Base-by-base conservation (phyloP, 2,113 vertebrate species). In the Ctenomys sociabilis region DNA sequence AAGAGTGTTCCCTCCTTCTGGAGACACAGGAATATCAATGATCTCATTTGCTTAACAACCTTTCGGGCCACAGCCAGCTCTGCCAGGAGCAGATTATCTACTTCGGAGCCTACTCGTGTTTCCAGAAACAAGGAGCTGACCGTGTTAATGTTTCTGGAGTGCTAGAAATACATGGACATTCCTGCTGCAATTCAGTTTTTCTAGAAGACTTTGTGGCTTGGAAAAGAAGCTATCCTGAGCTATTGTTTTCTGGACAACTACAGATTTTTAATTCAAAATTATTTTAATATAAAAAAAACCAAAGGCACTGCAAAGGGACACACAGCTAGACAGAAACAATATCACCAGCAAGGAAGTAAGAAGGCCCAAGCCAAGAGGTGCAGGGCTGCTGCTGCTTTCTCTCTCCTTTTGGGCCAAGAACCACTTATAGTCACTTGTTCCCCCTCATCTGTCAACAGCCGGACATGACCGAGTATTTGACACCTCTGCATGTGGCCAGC, bases 121-220 rank as follows among this genome's bases (percentile, higher is more conserved):
- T 96, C 86, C 89, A 85, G 45, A 86, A 91, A 90, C 63, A 91
- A 70, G 32, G 26, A 66, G 40, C 73, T 70, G 88, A 64, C 4
- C 45, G 40, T 8, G 52, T 43, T 52, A 86, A 89, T 70, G 40
- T 92, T 96, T 91, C 95, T 63, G 93, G 63, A 73, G 43, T 75
- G 11, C 49, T 22, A 22, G 72, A 37, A 91, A 84, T 75, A 84
- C 87, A 70, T 12, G 3, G 22, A 37, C 52, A 75, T 78, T 59
- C 57, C 72, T 96, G n/a, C 86, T 88, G 61, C 22, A 26, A 77
- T 61, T 72, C 49, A 59, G 64, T 37, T 89, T 68, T 93, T 95
- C 86, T 93, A 66, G 78, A 88, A 86, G 14, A 89, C 7, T 54
- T 73, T 89, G 8, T 80, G 73, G 72, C 43, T 77, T 68, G 90